Percentiles rank a stretch among this genome's conserved stretches.
Evolutionary conservation across 2,113 vertebrate genomes (phyloP).

Genomic region (Leuciscus idus): DNA sequence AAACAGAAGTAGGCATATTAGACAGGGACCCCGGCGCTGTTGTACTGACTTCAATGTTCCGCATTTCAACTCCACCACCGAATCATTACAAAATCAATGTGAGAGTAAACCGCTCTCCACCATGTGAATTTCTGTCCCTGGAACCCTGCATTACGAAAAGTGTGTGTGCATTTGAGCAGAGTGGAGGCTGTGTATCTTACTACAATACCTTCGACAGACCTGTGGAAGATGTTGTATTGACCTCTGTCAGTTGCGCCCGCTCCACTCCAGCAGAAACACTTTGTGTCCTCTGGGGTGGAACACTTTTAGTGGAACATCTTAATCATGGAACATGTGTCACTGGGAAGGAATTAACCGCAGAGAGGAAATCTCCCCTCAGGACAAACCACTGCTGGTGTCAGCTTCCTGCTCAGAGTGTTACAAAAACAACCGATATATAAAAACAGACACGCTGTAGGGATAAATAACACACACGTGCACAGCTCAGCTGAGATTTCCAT

Average conservation of each 20-base stretch:
- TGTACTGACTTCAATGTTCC: constrained; percentile 16
- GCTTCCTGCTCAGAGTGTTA: constrained; percentile 50
- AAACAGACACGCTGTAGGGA: constrained; percentile 55
- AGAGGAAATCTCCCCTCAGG: constrained; percentile 59
- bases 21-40: constrained; percentile 5
- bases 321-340: constrained; percentile 55
- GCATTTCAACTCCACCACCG: constrained; percentile 14
- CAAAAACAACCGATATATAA: constrained; percentile 59
- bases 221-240: constrained; percentile 34
- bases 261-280: constrained; percentile 32
- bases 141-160: not conserved
- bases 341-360: constrained; percentile 62
- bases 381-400: constrained; percentile 59
- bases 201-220: not conserved
- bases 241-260: constrained; percentile 2
- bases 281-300: constrained; percentile 36
- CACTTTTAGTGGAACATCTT: constrained; percentile 46
- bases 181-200: not conserved
- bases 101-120: not conserved
- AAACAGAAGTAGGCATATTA: constrained; percentile 11
- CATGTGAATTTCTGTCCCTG: not conserved
- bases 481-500: constrained; percentile 61
- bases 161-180: not conserved
- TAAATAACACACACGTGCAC: constrained; percentile 64
- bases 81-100: constrained; percentile 31